Conservation (phyloP, 2,888 invertebrate species). For the Eristalinus sepulchralis region DNA sequence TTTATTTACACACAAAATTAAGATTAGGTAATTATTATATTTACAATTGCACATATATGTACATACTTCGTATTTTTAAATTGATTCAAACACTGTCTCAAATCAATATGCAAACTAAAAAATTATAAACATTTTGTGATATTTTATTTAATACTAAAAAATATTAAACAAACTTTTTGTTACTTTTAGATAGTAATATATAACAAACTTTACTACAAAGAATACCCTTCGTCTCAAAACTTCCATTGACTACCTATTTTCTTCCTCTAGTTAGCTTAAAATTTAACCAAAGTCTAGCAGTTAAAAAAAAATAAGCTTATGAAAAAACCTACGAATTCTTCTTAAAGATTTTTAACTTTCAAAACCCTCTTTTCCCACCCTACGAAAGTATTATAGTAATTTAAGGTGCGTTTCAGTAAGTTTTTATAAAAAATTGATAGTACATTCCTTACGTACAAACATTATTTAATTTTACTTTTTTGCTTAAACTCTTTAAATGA, state of each 20-base stretch:
- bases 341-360: neutral
- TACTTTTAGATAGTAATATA: slow-evolving; percentile 8
- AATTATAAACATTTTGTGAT: slow-evolving; percentile 62
- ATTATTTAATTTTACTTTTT: slow-evolving; percentile 6
- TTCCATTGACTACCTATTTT: slow-evolving; percentile 22
- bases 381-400: slow-evolving; percentile 1
- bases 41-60: slow-evolving; percentile 49
- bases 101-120: slow-evolving; percentile 31
- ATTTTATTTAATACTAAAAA: slow-evolving; percentile 57
- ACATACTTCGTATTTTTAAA: slow-evolving; percentile 18
- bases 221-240: slow-evolving; percentile 6
- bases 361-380: slow-evolving; percentile 50
- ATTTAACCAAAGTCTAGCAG: neutral
- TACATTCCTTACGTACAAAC: slow-evolving; percentile 31
- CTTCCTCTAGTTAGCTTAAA: slow-evolving; percentile 1
- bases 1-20: slow-evolving; percentile 41
- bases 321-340: neutral
- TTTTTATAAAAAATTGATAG: slow-evolving; percentile 16
- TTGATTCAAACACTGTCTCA: slow-evolving; percentile 22
- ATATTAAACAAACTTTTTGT: slow-evolving; percentile 8
- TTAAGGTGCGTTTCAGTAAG: slow-evolving; percentile 4
- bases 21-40: slow-evolving; percentile 25
- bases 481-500: slow-evolving; percentile 55
- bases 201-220: neutral
- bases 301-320: neutral